These are phyloP conservation scores for Gasterosteus aculeatus DNA, from an alignment of 2,113 vertebrate genomes.

Conservation along the genomic window DNA sequence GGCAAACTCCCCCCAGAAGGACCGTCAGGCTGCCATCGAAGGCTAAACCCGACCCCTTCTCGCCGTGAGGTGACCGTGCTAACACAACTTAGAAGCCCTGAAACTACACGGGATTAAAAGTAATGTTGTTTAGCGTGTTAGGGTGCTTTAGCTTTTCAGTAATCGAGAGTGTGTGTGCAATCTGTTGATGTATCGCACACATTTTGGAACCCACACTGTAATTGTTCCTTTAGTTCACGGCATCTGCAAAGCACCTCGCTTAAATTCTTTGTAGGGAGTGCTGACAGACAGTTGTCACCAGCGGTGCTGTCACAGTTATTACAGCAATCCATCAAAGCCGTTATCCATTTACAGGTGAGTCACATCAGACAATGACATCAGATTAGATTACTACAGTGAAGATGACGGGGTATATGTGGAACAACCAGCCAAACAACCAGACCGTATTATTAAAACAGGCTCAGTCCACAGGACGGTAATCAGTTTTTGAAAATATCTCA, in stretches of 20 bases:
- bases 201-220: neutral
- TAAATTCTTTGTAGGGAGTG: constrained; percentile 30
- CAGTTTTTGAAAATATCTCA: constrained; percentile 55
- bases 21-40: too few species aligned
- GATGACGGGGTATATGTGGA: constrained; percentile 63
- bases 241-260: neutral
- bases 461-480: constrained; percentile 58
- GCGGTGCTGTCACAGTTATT: constrained; percentile 39
- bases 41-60: too few species aligned
- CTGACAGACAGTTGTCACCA: constrained; percentile 46
- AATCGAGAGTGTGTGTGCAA: neutral
- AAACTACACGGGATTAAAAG: too few species aligned
- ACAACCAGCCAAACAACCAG: constrained; percentile 43
- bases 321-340: constrained; percentile 55
- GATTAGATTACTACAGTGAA: constrained; percentile 60
- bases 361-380: constrained; percentile 62
- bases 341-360: constrained; percentile 64
- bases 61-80: too few species aligned
- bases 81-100: too few species aligned
- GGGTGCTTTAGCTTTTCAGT: neutral
- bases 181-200: neutral
- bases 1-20: too few species aligned
- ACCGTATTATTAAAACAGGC: constrained; percentile 66
- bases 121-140: neutral
- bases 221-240: neutral